Evolutionary conservation across 2,797 vertebrate genomes (phyloP).

Genomic region (Acanthurus lineatus): DNA sequence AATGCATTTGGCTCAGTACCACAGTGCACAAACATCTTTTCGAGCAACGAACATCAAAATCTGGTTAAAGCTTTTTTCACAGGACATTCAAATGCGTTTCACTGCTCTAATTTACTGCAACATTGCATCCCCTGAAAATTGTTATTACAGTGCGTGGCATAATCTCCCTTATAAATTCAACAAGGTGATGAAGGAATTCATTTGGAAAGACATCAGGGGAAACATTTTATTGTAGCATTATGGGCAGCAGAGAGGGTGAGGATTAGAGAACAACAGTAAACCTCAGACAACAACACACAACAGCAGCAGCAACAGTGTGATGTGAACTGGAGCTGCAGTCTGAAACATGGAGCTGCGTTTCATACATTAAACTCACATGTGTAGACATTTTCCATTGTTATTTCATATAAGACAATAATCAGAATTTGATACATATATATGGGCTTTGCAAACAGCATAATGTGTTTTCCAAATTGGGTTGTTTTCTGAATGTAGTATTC

Average conservation of each 20-base stretch:
- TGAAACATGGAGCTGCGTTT: not conserved
- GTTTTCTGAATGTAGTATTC: no score
- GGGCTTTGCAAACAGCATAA: no score
- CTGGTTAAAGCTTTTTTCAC: slow-evolving; percentile 36
- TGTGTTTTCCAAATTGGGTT: no score
- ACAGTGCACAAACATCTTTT: slow-evolving; percentile 27
- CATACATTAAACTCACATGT: not conserved
- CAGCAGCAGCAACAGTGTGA: not conserved
- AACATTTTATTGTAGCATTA: not conserved
- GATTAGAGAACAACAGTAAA: slow-evolving; percentile 29
- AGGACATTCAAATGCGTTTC: slow-evolving; percentile 44
- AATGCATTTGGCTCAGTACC: slow-evolving; percentile 38
- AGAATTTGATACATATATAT: no score
- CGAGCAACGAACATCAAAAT: slow-evolving; percentile 32
- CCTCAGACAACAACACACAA: not conserved
- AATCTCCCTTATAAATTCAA: slow-evolving; percentile 51
- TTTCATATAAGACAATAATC: no score
- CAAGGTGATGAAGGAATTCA: slow-evolving; percentile 35
- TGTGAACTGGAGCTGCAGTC: not conserved
- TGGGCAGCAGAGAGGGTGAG: slow-evolving; percentile 24
- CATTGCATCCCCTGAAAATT: slow-evolving; percentile 44
- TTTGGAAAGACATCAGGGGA: slow-evolving; percentile 33
- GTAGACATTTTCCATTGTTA: no score
- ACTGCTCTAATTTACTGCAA: slow-evolving; percentile 46
- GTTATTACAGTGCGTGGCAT: slow-evolving; percentile 16